Evolutionary conservation across 2,797 vertebrate species (phyloP).

Genomic region (Lagocephalus sceleratus): DNA sequence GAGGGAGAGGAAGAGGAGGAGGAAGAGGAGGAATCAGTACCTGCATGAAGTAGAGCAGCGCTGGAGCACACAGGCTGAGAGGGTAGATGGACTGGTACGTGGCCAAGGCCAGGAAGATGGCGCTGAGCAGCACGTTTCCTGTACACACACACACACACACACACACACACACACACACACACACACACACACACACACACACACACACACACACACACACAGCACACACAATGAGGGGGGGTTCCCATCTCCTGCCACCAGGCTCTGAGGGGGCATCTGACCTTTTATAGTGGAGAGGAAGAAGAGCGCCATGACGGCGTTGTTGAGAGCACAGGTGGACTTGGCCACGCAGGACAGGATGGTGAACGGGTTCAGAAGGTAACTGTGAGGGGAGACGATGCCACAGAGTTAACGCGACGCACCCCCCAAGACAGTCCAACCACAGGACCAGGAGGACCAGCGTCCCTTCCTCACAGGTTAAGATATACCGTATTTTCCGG

Average conservation of each 20-base stretch:
- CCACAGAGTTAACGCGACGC: no score
- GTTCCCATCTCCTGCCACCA: not conserved
- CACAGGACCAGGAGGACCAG: no score
- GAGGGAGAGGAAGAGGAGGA: no score
- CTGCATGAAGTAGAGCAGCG: constrained; percentile 90
- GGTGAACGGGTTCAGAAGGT: constrained; percentile 94
- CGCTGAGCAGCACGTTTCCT: constrained; percentile 92
- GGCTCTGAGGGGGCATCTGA: constrained; percentile 42
- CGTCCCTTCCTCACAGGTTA: no score
- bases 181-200: no score
- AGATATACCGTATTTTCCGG: no score
- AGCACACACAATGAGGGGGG: no score
- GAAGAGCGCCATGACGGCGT: constrained; percentile 88
- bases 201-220: no score
- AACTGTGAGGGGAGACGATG: constrained; percentile 69
- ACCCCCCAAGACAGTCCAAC: no score
- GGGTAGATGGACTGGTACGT: constrained; percentile 97
- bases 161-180: no score
- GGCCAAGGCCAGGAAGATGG: constrained; percentile 91
- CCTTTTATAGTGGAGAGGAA: constrained; percentile 92
- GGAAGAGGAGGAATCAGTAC: constrained; percentile 56
- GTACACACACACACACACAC: constrained; percentile 30
- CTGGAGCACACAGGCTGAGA: constrained; percentile 88
- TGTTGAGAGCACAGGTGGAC: constrained; percentile 94
- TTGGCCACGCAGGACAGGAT: constrained; percentile 96